These are phyloP conservation scores for Corydoras maculifer DNA, from an alignment of 2,113 vertebrate genomes.

Conservation along the genomic window DNA sequence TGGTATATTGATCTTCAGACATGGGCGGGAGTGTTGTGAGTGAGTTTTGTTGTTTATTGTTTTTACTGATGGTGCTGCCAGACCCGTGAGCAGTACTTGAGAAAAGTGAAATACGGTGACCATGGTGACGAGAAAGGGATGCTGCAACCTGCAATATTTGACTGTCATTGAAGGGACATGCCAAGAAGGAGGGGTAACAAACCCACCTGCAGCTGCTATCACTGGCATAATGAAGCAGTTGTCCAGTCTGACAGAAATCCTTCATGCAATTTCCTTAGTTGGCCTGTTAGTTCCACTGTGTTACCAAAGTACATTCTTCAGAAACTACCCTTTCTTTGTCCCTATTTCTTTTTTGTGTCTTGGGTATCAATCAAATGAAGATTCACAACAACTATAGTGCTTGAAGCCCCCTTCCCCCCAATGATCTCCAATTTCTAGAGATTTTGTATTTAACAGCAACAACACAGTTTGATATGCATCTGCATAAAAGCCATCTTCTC, in stretches of 20 bases:
- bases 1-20: no score
- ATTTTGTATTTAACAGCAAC: conserved; percentile 60
- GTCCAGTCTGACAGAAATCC: conserved; percentile 45
- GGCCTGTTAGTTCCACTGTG: conserved; percentile 3
- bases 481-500: conserved; percentile 50
- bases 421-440: conserved; percentile 63
- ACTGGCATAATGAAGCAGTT: conserved; percentile 56
- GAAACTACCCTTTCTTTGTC: not conserved
- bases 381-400: not conserved
- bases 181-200: no score
- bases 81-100: no score
- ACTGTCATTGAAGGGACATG: no score
- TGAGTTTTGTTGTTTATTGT: no score
- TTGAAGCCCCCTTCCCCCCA: not conserved
- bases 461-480: conserved; percentile 24
- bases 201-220: no score
- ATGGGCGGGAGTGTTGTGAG: no score
- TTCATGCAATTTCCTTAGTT: conserved; percentile 27
- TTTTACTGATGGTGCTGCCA: no score
- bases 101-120: no score
- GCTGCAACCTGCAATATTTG: no score
- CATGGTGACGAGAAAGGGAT: no score
- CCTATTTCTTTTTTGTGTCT: not conserved
- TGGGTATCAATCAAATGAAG: not conserved
- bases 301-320: not conserved